Evolutionary conservation across 2,113 vertebrate genomes (phyloP), one percentile per base, ranked within the genome.

Genomic region (Barnardius zonarius): DNA sequence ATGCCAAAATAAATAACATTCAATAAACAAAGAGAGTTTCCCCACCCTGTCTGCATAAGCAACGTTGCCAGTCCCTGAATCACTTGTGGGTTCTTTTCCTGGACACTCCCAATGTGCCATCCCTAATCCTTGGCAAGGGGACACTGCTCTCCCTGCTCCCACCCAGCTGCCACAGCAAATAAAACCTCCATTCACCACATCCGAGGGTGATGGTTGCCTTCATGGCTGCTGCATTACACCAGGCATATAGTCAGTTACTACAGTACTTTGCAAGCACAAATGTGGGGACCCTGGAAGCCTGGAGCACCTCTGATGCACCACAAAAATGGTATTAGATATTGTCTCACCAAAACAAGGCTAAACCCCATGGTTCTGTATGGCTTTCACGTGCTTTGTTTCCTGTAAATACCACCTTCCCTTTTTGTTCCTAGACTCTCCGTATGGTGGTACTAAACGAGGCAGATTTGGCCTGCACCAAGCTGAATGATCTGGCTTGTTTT

Each of bases 51-150:
- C 84, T 87, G 57, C 7, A 4, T 5, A 51, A 67, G 25, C 18
- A 51, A 33, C 2, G 4, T 64, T 93, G 83, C 57, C 95, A 90
- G 44, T 35, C 66, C 48, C 39, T 90, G 62, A 76, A 61, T 93
- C 70, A 76, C 27, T 90, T 64, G 55, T 91, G 84, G 46, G 19
- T 57, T 87, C 62, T 84, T 87, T 91, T 93, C 48, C 92, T 82
- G 46, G 37, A 49, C 46, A 27, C 33, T 95, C 61, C 66, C 43
- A 37, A 1, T 3, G 12, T 86, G 77, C 61, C 73, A 81, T 39
- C 44, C 22, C 25, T 64, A 24, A 59, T 83, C 67, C 73, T 63
- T 81, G 86, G 61, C 86, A 84, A 81, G 17, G 28, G n/a, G 31
- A 73, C 72, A 17, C 13, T 0, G 0, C 63, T 46, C 31, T 79